Evolutionary conservation across 2,797 vertebrate genomes (phyloP).

Genomic region (Amblyraja radiata): DNA sequence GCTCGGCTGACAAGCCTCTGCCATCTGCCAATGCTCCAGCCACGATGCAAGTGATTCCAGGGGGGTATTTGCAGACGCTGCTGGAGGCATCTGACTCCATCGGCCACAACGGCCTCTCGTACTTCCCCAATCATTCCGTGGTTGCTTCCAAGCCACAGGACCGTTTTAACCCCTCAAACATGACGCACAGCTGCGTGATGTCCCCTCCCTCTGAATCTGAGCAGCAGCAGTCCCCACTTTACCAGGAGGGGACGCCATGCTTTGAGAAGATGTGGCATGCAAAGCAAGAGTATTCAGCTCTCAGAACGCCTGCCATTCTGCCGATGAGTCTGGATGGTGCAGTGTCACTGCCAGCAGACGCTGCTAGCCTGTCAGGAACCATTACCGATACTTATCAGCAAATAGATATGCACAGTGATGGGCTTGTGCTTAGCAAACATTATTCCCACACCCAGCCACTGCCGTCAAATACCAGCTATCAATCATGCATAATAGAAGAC

Average conservation of each 20-base stretch:
- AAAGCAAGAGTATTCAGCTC: constrained; percentile 64
- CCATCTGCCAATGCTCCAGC: constrained; percentile 75
- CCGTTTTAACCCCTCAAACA: constrained; percentile 79
- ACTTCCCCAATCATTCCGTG: constrained; percentile 79
- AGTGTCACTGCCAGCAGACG: constrained; percentile 60
- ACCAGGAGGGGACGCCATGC: constrained; percentile 69
- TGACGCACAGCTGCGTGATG: constrained; percentile 84
- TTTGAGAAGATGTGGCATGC: constrained; percentile 79
- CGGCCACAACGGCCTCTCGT: constrained; percentile 70
- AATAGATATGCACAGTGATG: constrained; percentile 73
- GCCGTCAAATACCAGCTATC: constrained; percentile 81
- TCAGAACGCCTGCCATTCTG: constrained; percentile 69
- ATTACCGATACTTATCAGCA: constrained; percentile 64
- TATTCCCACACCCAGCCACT: constrained; percentile 74
- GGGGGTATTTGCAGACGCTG: constrained; percentile 96
- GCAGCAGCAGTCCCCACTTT: constrained; percentile 86
- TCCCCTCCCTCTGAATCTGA: constrained; percentile 89
- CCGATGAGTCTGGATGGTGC: constrained; percentile 68
- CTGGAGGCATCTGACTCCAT: constrained; percentile 94
- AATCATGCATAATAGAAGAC: constrained; percentile 80
- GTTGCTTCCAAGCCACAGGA: constrained; percentile 76
- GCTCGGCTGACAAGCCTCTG: constrained; percentile 81
- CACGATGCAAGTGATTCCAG: constrained; percentile 88
- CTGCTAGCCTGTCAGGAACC: constrained; percentile 52
- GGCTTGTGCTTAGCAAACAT: constrained; percentile 87